Evolutionary conservation across 2,888 invertebrate genomes (phyloP).

Genomic region (Andrena dorsata): DNA sequence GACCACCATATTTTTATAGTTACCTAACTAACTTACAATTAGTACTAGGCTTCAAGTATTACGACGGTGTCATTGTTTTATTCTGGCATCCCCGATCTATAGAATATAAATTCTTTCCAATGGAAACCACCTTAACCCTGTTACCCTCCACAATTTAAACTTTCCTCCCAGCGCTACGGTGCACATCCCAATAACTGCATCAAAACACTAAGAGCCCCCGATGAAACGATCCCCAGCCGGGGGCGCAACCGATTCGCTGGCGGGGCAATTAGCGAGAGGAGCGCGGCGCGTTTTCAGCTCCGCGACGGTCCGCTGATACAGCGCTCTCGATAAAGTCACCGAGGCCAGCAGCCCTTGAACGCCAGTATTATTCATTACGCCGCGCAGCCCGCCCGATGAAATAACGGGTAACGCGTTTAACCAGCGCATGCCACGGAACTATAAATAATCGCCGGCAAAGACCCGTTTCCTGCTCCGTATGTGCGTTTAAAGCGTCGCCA

Average conservation of each 20-base stretch:
- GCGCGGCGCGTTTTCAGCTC: slow-evolving; percentile 1
- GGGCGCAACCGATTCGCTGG: background rate
- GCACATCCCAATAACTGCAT: too few relatives aligned
- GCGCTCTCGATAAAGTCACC: slow-evolving; percentile 38
- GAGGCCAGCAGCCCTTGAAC: slow-evolving; percentile 37
- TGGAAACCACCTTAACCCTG: too few relatives aligned
- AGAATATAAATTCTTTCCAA: too few relatives aligned
- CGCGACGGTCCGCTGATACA: slow-evolving; percentile 18
- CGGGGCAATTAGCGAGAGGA: background rate
- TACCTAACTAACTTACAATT: too few relatives aligned
- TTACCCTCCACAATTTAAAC: too few relatives aligned
- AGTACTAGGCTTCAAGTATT: too few relatives aligned
- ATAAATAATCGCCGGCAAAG: slow-evolving; percentile 48
- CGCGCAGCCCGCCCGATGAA: slow-evolving; percentile 35
- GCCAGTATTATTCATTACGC: slow-evolving; percentile 33
- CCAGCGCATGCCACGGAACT: slow-evolving; percentile 42
- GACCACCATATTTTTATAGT: too few relatives aligned
- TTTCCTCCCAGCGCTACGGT: too few relatives aligned
- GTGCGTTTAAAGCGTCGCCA: slow-evolving; percentile 31
- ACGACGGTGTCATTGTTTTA: too few relatives aligned
- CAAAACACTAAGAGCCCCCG: too few relatives aligned
- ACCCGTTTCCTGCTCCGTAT: slow-evolving; percentile 44
- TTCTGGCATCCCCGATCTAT: too few relatives aligned
- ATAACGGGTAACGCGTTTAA: slow-evolving; percentile 50
- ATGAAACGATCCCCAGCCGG: background rate